Evolutionary conservation across 2,797 vertebrate species (phyloP), one percentile per base, ranked within the genome.

Genomic region (Pseudochirops corinnae): DNA sequence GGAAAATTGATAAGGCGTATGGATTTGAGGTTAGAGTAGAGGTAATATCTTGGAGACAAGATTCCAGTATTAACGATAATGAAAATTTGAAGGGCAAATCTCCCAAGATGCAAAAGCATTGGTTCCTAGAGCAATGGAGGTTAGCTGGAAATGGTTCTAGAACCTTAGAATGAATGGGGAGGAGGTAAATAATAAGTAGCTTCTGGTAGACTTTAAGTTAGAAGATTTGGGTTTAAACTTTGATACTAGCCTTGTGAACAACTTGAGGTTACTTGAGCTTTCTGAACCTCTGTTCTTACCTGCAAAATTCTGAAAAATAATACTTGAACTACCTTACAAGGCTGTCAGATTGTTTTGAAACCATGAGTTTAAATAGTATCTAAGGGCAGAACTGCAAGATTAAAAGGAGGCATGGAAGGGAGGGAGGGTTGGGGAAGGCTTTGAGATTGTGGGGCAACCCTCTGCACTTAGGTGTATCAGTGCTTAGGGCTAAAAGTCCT

Each of bases 81-180:
- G 94, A 91, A 94, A 96, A 93, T n/a, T 91, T 60, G 62, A 87
- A 96, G 55, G 60, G 50, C 90, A 28, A 90, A 96, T 58, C 39
- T 87, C 50, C 24, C 16, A 39, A 0, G 93, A 62, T 82, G 55
- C 90, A 93, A 92, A 95, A 95, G 90, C 90, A 96, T 87, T 56
- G 93, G 10, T 53, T 94, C 82, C 31, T 95, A 90, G 94, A 31
- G 90, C 95, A 60, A 92, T 58, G 95, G 50, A 91, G 31, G 90
- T 90, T 39, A 39, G 33, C 56, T 33, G 26, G 26, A 87, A 95
- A 94, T 92, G 94, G 91, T 95, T 96, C 58, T 24, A 90, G 91
- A 97, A 53, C 55, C 60, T 50, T 87, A 82, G 74, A 57, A 46
- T 94, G 92, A 94, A 53, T 93, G 60, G 92, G 53, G 24, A 91